Evolutionary conservation across 1,140 invertebrate species (phyloP).

Genomic region (Trichonephila inaurata): DNA sequence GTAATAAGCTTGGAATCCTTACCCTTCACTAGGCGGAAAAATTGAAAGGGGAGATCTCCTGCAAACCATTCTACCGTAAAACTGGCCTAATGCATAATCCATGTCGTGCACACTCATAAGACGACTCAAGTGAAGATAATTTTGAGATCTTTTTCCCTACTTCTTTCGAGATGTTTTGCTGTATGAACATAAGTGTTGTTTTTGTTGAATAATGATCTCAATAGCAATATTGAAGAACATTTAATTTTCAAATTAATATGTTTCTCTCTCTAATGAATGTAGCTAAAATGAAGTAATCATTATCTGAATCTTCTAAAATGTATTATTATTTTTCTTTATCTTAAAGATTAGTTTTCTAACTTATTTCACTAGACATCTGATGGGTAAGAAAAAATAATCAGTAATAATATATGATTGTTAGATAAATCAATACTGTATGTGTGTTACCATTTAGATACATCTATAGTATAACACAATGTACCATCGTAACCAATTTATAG

Average conservation of each 20-base stretch:
- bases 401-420: no score
- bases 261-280: background rate
- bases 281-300: background rate
- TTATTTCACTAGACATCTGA: no score
- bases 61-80: conserved; percentile 11
- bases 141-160: background rate
- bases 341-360: no score
- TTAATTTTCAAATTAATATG: background rate
- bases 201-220: background rate
- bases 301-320: background rate
- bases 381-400: no score
- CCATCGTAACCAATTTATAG: no score
- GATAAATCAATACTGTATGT: no score
- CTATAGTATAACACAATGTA: no score
- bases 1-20: background rate
- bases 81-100: conserved; percentile 21
- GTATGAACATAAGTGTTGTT: background rate
- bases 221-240: background rate
- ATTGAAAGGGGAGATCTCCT: background rate
- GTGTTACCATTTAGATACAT: no score
- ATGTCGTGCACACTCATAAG: background rate
- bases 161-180: background rate
- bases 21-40: background rate
- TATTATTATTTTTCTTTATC: no score
- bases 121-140: background rate